A percentile compares a stretch with the other conserved stretches of the same genome.
These are phyloP conservation scores for Microhierax caerulescens DNA, from an alignment of 2,797 vertebrate species.

Conservation along the genomic window DNA sequence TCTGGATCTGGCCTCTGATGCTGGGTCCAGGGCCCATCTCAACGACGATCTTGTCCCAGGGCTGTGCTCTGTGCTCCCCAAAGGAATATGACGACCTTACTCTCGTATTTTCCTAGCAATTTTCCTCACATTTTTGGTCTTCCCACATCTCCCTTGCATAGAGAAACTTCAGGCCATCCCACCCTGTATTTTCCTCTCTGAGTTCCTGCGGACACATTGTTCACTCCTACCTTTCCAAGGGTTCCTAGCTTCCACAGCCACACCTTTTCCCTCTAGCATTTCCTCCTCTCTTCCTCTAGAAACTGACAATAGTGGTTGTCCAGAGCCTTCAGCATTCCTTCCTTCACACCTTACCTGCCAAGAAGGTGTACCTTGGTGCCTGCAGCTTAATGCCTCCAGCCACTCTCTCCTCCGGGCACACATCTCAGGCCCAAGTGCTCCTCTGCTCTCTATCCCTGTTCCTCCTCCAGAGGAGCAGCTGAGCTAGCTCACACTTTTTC, in stretches of 20 bases:
- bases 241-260: background rate
- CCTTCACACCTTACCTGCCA: background rate
- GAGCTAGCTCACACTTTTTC: background rate
- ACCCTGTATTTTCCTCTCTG: background rate
- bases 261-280: background rate
- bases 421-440: background rate
- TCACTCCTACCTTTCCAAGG: background rate
- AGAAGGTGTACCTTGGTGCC: background rate
- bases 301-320: background rate
- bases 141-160: background rate
- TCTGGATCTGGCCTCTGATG: background rate
- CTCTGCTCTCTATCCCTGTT: background rate
- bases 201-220: fast-evolving
- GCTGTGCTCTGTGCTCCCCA: background rate
- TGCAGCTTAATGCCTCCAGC: background rate
- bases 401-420: background rate
- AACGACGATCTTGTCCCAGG: background rate
- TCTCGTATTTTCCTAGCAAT: background rate
- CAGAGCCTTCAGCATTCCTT: background rate
- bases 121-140: background rate
- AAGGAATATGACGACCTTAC: background rate
- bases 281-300: background rate
- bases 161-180: background rate
- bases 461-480: background rate
- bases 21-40: background rate